A percentile compares a stretch with the other conserved stretches of the same genome.
Evolutionary conservation across 2,113 vertebrate species (phyloP).

Genomic region (Corynorhinus townsendii): DNA sequence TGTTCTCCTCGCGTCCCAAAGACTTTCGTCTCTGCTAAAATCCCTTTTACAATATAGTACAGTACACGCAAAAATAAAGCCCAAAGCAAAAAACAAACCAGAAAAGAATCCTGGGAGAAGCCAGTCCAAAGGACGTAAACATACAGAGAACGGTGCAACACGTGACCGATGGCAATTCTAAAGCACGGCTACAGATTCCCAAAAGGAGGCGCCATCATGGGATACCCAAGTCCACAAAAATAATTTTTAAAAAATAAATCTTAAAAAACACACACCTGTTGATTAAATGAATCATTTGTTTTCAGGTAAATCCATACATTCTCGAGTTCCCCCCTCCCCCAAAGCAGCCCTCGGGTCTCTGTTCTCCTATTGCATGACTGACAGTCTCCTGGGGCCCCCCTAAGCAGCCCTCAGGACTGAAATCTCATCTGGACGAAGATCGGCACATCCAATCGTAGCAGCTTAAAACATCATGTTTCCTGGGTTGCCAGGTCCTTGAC

Average conservation of each 20-base stretch:
- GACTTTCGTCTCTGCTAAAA: constrained; percentile 97
- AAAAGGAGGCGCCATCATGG: constrained; percentile 83
- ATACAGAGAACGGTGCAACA: constrained; percentile 94
- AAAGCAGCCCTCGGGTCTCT: constrained; percentile 82
- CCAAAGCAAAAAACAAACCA: constrained; percentile 78
- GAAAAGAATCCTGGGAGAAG: constrained; percentile 89
- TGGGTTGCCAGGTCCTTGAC: constrained; percentile 96
- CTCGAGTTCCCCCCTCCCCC: constrained; percentile 79
- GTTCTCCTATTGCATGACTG: constrained; percentile 85
- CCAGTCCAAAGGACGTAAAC: constrained; percentile 91
- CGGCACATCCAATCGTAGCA: constrained; percentile 85
- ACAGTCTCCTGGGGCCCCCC: constrained; percentile 77
- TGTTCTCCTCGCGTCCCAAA: constrained; percentile 86
- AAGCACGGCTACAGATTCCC: constrained; percentile 87
- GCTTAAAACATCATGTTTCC: constrained; percentile 99
- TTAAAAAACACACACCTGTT: constrained; percentile 88
- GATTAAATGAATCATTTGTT: constrained; percentile 83
- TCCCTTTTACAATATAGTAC: constrained; percentile 99
- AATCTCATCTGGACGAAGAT: constrained; percentile 85
- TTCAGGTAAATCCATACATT: constrained; percentile 88
- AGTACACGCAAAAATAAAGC: constrained; percentile 85
- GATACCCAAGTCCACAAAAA: constrained; percentile 89
- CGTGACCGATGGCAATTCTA: constrained; percentile 87
- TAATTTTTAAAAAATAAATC: constrained; percentile 90
- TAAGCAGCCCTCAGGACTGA: constrained; percentile 81